Evolutionary conservation across 2,797 vertebrate genomes (phyloP), one percentile per base, ranked within the genome.

Genomic region (Siniperca scherzeri): DNA sequence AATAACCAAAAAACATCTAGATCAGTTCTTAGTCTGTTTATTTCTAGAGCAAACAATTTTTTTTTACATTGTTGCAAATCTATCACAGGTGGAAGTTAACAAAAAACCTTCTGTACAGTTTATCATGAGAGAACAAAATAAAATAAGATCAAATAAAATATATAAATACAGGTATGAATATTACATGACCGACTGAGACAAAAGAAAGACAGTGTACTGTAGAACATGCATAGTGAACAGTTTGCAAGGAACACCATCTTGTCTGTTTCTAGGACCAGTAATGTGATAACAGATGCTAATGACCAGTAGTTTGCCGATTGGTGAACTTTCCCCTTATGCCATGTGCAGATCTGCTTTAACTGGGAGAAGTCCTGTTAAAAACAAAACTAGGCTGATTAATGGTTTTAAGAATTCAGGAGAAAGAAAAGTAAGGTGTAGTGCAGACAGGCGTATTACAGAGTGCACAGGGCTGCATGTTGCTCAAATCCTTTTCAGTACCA

Each of bases 131-230:
- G 95, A 84, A 83, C 55, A 73, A 75, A 86, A 90, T 70, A 38
- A 86, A 88, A 85, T 81, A 60, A 69, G 40, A 83, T 83, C 7
- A 87, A 89, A 88, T 86, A 95, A 96, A 95, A 96, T 96, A 88
- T 97, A 98, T 98, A 98, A 98, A 99, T 97, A 99, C 96, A 97
- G 94, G 96, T 95, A 95, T 95, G 93, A 96, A 96, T 96, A 95
- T 96, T 96, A 96, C 96, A 97, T 96, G 96, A 97, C 92, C 93
- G 95, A 96, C 92, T 89, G 42, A 91, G 84, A 85, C 86, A 69
- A 80, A 87, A 77, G 92, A 93, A 93, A 94, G 90, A 94, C 83
- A 93, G 81, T 61, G 79, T 78, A 92, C 95, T 94, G 84, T 91
- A 91, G 92, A 91, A 95, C 97, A 97, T 97, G 97, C 96, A 92